Conservation (phyloP, 2,797 vertebrate species). For the Crenichthys baileyi region DNA sequence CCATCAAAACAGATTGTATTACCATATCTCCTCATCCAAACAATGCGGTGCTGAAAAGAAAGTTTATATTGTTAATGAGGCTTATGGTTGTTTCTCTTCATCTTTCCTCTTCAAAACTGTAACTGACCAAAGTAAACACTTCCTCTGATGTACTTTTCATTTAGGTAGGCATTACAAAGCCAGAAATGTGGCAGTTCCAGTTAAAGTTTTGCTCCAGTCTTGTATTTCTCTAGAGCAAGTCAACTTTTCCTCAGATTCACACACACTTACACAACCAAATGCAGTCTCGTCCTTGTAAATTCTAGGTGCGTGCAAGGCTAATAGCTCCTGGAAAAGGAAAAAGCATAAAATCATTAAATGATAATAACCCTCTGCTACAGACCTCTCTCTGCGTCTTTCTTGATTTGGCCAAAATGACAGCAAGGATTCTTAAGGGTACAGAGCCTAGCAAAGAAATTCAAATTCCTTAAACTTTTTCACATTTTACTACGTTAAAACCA, state of each 20-base stretch:
- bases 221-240: slow-evolving; percentile 40
- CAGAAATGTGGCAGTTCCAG: slow-evolving; percentile 29
- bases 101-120: slow-evolving; percentile 3
- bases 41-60: slow-evolving; percentile 5
- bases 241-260: slow-evolving; percentile 15
- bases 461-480: neutral
- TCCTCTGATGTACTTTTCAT: slow-evolving; percentile 2
- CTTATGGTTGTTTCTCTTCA: slow-evolving; percentile 8
- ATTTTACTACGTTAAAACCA: neutral
- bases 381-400: slow-evolving; percentile 65
- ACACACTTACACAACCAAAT: slow-evolving; percentile 29
- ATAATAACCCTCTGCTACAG: slow-evolving; percentile 77
- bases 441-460: neutral
- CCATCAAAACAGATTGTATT: slow-evolving; percentile 2
- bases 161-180: slow-evolving; percentile 23
- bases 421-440: slow-evolving; percentile 64
- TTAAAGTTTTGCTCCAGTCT: slow-evolving; percentile 33
- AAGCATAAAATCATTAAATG: slow-evolving; percentile 80
- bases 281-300: slow-evolving; percentile 51
- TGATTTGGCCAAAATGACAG: slow-evolving; percentile 69
- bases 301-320: slow-evolving; percentile 79
- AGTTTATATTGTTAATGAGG: neutral
- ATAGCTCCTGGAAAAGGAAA: slow-evolving; percentile 75
- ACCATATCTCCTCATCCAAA: slow-evolving; percentile 13
- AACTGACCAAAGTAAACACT: neutral